phyloP scores from a whole-genome alignment of 2,113 vertebrate genomes.

The Megaleporinus macrocephalus region DNA sequence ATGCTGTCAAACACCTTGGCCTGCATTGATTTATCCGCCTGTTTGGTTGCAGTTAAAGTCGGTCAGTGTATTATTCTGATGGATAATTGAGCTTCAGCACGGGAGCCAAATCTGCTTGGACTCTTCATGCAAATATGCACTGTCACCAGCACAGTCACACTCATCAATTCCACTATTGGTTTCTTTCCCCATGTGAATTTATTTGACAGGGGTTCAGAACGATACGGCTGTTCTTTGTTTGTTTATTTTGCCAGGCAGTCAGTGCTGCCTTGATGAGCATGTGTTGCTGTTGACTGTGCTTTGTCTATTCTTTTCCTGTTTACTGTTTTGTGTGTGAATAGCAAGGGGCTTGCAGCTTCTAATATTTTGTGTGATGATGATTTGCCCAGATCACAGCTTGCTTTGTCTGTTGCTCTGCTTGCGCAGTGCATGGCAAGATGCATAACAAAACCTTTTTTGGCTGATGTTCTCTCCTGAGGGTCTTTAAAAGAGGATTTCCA shows the following conservation, averaged over 20 bases:
- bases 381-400: neutral
- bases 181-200: constrained; percentile 25
- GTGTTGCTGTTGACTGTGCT: constrained; percentile 19
- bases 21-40: neutral
- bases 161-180: constrained; percentile 24
- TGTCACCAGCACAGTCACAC: constrained; percentile 2
- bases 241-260: constrained; percentile 3
- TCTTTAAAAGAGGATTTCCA: neutral
- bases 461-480: neutral
- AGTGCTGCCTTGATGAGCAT: constrained; percentile 1
- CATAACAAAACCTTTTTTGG: too few relatives aligned
- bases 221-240: neutral
- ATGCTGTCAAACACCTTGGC: constrained; percentile 34
- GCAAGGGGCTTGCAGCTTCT: neutral
- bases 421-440: neutral
- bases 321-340: neutral
- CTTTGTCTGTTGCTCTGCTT: neutral
- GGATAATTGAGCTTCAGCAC: neutral
- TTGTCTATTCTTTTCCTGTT: neutral
- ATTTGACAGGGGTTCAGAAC: constrained; percentile 22
- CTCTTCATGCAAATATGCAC: constrained; percentile 12
- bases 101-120: constrained; percentile 4
- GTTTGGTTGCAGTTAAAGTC: neutral
- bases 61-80: neutral
- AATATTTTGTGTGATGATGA: neutral